Evolutionary conservation across 2,113 vertebrate genomes (phyloP), one percentile per base, ranked within the genome.

Genomic region (Syrrhaptes paradoxus): DNA sequence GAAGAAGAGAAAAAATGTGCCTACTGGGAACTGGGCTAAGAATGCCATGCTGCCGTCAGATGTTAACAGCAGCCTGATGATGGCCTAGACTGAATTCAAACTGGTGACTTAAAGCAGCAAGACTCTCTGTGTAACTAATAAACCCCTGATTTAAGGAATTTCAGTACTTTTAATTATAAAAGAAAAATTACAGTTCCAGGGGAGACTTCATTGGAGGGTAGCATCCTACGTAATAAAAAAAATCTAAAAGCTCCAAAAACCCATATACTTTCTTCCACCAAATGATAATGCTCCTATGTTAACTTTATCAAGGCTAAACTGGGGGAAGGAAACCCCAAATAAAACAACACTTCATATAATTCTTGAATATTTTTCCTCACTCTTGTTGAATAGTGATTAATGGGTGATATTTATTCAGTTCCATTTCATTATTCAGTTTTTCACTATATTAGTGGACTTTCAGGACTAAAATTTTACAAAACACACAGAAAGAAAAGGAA

Each of bases 31-130:
- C 12, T 73, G 46, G 58, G 70, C 52, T 79, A 32, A 87, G 63
- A 93, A 91, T 95, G 87, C 91, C 91, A 96, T 26, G 74, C 84
- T 95, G 74, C 81, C 89, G 38, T 96, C 74, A 89, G 87, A 94
- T 91, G 87, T 91, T 91, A 89, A 85, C 49, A 95, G 93, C 70
- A 89, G 74, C 66, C 54, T 82, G 74, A 75, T 85, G 87, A 94
- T 66, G 66, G 62, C 74, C 93, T 94, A 91, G 94, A 89, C 36
- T 70, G 45, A 79, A 85, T 94, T 94, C 87, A 95, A 87, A 83
- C 54, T 61, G 49, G 61, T 91, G 86, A 95, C 77, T 70, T 91
- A 94, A 87, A 95, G 77, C 89, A 89, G 71, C 83, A 95, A 93
- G 70, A 87, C 45, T 95, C 93, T 94, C 87, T 96, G 89, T 91